Evolutionary conservation across 2,888 invertebrate species (phyloP).

Genomic region (Phragmatobia fuliginosa): DNA sequence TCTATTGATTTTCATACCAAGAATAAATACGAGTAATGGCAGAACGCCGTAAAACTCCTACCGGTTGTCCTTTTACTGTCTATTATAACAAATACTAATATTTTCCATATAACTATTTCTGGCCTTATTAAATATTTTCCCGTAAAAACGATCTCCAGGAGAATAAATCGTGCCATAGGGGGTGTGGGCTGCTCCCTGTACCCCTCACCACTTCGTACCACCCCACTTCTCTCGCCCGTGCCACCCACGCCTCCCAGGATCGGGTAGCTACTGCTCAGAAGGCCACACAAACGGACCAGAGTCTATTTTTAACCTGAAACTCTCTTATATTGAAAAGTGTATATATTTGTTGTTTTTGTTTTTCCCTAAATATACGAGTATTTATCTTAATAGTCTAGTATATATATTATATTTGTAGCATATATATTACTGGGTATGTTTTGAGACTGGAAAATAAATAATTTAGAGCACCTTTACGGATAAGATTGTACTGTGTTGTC

Average conservation of each 20-base stretch:
- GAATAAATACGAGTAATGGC: not conserved
- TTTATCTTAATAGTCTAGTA: not conserved
- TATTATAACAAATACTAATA: not conserved
- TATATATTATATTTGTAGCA: too few relatives aligned
- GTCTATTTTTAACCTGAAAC: constrained; percentile 67
- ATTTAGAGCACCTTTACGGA: not conserved
- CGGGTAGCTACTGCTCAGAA: constrained; percentile 57
- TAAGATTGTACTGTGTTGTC: too few relatives aligned
- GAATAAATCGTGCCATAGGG: constrained; percentile 68
- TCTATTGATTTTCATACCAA: not conserved
- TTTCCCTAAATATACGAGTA: not conserved
- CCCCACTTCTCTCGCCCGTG: constrained; percentile 18
- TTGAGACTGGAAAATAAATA: not conserved
- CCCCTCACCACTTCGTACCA: constrained; percentile 25
- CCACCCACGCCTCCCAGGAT: constrained; percentile 50
- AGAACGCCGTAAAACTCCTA: not conserved
- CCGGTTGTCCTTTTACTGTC: constrained; percentile 10
- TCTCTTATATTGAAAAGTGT: constrained; percentile 53
- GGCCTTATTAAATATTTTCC: constrained; percentile 64
- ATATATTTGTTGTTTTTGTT: constrained; percentile 24
- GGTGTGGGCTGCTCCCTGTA: constrained; percentile 41
- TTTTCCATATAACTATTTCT: constrained; percentile 29
- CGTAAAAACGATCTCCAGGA: constrained; percentile 57
- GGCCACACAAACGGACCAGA: constrained; percentile 61
- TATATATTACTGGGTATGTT: too few relatives aligned